These are phyloP conservation scores for Pagrus major DNA, from an alignment of 2,113 vertebrate genomes.

Conservation along the genomic window DNA sequence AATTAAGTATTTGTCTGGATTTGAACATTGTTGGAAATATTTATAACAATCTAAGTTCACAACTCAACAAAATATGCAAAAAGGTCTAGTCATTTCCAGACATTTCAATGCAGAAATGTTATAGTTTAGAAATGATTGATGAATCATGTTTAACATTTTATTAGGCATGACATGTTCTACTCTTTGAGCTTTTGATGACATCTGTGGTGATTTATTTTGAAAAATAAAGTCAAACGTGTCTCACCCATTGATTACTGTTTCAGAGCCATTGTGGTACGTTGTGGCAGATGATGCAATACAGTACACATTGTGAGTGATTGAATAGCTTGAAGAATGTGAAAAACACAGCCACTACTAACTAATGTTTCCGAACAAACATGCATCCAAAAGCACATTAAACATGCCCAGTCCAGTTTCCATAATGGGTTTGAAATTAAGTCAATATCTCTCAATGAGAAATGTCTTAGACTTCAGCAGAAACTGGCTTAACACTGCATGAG, in stretches of 20 bases:
- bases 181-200: not conserved
- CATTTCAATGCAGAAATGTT: too few species aligned
- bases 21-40: too few species aligned
- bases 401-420: not conserved
- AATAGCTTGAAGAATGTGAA: not conserved
- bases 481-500: not conserved
- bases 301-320: too few species aligned
- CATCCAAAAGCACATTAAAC: not conserved
- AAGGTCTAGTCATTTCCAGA: too few species aligned
- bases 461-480: not conserved
- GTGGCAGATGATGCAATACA: not conserved
- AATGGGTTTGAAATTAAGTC: not conserved
- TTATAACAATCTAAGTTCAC: too few species aligned
- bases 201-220: not conserved
- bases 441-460: not conserved
- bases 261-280: not conserved
- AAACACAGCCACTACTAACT: constrained; percentile 3
- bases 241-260: not conserved
- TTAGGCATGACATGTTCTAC: not conserved
- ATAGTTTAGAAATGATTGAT: too few species aligned
- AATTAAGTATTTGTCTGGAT: too few species aligned
- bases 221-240: not conserved
- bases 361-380: not conserved
- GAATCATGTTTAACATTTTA: not conserved
- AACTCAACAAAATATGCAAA: too few species aligned